Conservation (phyloP, 2,888 invertebrate species). For the Melanostoma scalare region DNA sequence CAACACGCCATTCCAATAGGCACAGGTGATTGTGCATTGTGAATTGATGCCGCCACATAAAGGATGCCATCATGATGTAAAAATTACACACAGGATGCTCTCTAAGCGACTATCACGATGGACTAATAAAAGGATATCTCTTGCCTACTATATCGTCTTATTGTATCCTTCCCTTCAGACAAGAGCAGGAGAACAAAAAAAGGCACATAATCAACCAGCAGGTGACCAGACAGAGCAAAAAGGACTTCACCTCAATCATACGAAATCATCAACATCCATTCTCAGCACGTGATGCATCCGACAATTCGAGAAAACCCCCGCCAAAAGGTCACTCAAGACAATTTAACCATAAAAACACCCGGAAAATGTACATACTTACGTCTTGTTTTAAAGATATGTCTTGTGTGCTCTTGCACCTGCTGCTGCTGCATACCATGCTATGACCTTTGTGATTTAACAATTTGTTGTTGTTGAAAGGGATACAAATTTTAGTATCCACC, state of each 20-base stretch:
- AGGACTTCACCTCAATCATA: conserved; percentile 53
- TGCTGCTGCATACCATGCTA: conserved; percentile 28
- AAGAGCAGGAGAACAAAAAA: conserved; percentile 20
- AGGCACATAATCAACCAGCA: conserved; percentile 64
- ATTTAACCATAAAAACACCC: conserved; percentile 50
- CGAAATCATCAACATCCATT: conserved; percentile 55
- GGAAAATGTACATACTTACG: conserved; percentile 30
- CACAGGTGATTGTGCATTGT: conserved; percentile 65
- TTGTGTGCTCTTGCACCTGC: conserved; percentile 50
- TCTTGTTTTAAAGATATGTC: not conserved
- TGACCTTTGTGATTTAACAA: conserved; percentile 14
- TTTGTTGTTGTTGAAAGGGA: no score
- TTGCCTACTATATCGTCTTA: conserved; percentile 50
- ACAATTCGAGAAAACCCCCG: conserved; percentile 14
- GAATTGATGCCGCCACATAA: conserved; percentile 56
- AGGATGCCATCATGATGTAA: conserved; percentile 56
- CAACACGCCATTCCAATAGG: conserved; percentile 55
- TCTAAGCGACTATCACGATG: conserved; percentile 45
- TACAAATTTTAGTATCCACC: no score
- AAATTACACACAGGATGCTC: conserved; percentile 63
- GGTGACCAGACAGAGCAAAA: conserved; percentile 42
- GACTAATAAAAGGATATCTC: conserved; percentile 68
- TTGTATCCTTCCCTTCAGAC: conserved; percentile 42
- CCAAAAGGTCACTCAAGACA: conserved; percentile 54
- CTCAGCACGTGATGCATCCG: conserved; percentile 67